A percentile compares a stretch with the other conserved stretches of the same genome.
phyloP scores from a whole-genome alignment of 2,888 invertebrate species.

The Alloscopus bannaensis region DNA sequence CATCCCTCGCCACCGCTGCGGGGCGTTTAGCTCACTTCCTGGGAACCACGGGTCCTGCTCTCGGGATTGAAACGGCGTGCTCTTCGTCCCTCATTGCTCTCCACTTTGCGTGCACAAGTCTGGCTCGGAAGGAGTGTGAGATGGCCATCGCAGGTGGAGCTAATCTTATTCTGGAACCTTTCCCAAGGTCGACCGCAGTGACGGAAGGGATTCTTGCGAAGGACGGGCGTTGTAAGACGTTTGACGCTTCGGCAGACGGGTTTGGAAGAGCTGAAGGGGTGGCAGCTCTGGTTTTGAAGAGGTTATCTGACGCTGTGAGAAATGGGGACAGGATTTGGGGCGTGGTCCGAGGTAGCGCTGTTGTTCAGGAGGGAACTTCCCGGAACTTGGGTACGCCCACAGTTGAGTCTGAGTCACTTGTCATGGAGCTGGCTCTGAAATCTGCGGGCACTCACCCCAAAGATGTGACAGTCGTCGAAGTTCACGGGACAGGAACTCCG shows the following conservation, averaged over 20 bases:
- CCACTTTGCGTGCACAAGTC: slow-evolving; percentile 39
- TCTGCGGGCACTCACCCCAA: slow-evolving; percentile 45
- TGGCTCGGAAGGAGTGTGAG: slow-evolving; percentile 29
- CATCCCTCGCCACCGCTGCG: neutral
- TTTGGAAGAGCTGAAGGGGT: slow-evolving; percentile 75
- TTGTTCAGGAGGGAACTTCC: slow-evolving; percentile 74
- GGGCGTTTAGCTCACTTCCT: slow-evolving; percentile 11
- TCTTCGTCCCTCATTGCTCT: slow-evolving; percentile 47
- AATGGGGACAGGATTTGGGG: slow-evolving; percentile 70
- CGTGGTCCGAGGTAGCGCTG: slow-evolving; percentile 72
- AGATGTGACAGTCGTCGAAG: slow-evolving; percentile 30
- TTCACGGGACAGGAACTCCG: slow-evolving; percentile 28
- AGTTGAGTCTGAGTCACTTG: slow-evolving; percentile 23
- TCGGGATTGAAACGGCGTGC: slow-evolving; percentile 51
- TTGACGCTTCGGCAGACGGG: slow-evolving; percentile 75
- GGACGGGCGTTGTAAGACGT: slow-evolving; percentile 55
- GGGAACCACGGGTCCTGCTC: slow-evolving; percentile 45
- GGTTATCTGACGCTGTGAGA: slow-evolving; percentile 67
- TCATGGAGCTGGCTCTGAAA: slow-evolving; percentile 46
- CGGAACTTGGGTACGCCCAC: slow-evolving; percentile 73
- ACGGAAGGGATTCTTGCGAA: slow-evolving; percentile 61
- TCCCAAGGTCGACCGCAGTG: neutral
- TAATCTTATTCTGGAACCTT: slow-evolving; percentile 51
- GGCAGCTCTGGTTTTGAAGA: slow-evolving; percentile 73
- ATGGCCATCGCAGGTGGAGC: slow-evolving; percentile 60